Evolutionary conservation across 2,888 invertebrate species (phyloP), one percentile per base, ranked within the genome.

Genomic region (Heliconius erato): DNA sequence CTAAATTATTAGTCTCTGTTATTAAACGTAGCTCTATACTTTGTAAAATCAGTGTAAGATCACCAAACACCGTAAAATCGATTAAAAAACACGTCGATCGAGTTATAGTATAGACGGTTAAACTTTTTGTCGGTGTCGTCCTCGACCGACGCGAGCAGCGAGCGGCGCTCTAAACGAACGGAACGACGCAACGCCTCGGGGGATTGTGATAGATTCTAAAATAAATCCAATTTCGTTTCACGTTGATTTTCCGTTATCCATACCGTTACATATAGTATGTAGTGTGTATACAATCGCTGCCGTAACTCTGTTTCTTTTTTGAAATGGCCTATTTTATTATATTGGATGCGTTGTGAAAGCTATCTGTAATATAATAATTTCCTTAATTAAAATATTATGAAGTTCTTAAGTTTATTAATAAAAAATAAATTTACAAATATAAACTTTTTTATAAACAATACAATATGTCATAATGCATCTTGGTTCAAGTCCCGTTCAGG

Each of bases 151-250:
- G 49, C 49, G 49, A 49, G 49, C 49, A 35, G 35, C 74, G 74
- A 54, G 19, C 74, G 49, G 74, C 26, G 49, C 23, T 67, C 74
- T 74, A 72, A 80, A 49, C 67, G 74, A 74, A 80, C 28, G 59
- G 71, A 28, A 63, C 72, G 74, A 49, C 72, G 65, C 44, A 44
- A 44, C 74, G 80, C 80, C 80, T 28, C 80, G 71, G 40, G 40
- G 71, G 71, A 71, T 26, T 69, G 59, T 59, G 79, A 79, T 71
- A 40, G 71, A 71, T 71, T 79, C 59, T 59, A 79, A 79, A 79
- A 79, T 79, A 79, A 79, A 79, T 79, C 71, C 59, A 79, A 71
- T 79, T 71, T 71, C 63, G 54, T 71, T 71, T 71, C 35, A 40
- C 79, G 35, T 28, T 71, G 71, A 71, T 79, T 79, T 79, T 79